Base-by-base conservation (phyloP, 2,888 invertebrate genomes). In the Microplitis manilae region DNA sequence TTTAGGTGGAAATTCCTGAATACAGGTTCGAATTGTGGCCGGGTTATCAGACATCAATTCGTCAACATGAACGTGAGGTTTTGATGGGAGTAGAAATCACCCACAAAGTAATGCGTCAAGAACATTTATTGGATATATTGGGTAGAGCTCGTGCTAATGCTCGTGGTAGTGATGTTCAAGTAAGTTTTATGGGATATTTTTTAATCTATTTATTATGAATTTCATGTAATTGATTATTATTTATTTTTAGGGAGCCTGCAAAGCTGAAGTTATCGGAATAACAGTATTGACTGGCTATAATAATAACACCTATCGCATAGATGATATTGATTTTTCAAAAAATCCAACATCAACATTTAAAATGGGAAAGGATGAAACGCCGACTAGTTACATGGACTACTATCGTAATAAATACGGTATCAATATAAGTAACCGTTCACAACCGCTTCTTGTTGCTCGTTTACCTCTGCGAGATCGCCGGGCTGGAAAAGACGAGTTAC, bases 11-110 rank as follows among this genome's bases (percentile, higher is more conserved):
- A 50, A 90, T 95, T 0, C 91, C 91, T 0, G 93, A 95, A 39
- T 92, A 91, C 79, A 92, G 91, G 65, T 86, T 97, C 8, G 94
- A 96, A 86, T 88, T 97, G 0, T 96, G 96, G 96, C 96, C 96
- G 0, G 96, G 96, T 0, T 96, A 95, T 82, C 91, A 94, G n/a
- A 96, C 97, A 0, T 94, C 96, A 0, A 96, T 97, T 61, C 93
- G 96, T 0, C 95, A 96, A 83, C 95, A 96, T 86, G 97, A 98
- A 86, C 89, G 91, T 0, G 91, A 93, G 0, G 92, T 97, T 13
- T 89, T 97, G 8, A 91, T 98, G 91, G 95, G 95, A 71, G 92
- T 94, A 0, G 97, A 97, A 87, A 93, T 97, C 0, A 91, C 94
- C 0, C 96, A 96, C 86, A 97, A 97, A 91, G 94, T 97, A 0